Percentiles rank a stretch among this genome's conserved stretches.
phyloP scores from a whole-genome alignment of 2,888 invertebrate genomes.

The Polyommatus iphigenia region DNA sequence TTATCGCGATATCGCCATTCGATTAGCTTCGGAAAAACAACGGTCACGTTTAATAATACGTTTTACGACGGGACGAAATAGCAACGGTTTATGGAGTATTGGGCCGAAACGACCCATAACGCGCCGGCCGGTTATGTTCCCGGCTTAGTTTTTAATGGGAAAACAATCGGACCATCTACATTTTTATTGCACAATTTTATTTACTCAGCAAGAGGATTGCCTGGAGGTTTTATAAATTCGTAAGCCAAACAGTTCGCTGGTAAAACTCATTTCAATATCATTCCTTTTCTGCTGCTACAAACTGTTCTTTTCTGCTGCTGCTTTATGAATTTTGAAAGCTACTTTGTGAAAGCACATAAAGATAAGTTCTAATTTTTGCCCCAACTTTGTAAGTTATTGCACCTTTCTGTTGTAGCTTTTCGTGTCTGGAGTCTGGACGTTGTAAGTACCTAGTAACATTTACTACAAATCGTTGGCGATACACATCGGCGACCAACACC shows the following conservation, averaged over 20 bases:
- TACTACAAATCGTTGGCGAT: neutral
- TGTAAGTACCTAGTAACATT: neutral
- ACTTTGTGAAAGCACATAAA: no score
- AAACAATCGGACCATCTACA: neutral
- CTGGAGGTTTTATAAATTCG: neutral
- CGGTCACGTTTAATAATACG: neutral
- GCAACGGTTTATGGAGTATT: slow-evolving; percentile 1
- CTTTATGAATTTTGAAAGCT: no score
- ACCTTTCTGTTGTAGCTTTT: neutral
- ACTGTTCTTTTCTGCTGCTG: neutral
- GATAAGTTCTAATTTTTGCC: no score
- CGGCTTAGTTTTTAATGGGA: slow-evolving; percentile 18
- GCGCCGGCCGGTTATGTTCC: neutral
- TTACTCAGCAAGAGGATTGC: neutral
- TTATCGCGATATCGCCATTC: neutral
- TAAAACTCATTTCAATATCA: neutral
- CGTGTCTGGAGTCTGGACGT: no score
- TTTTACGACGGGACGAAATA: neutral
- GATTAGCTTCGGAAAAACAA: slow-evolving; percentile 1
- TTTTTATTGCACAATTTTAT: slow-evolving; percentile 7
- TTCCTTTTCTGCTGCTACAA: neutral
- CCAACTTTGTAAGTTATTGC: no score
- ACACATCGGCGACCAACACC: neutral
- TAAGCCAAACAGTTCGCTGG: neutral
- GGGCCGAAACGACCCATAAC: slow-evolving; percentile 2